Percentiles rank a stretch among this genome's conserved stretches.
These are phyloP conservation scores for Petrocephalus schoutedeni DNA, from an alignment of 2,797 vertebrate species.

Conservation along the genomic window DNA sequence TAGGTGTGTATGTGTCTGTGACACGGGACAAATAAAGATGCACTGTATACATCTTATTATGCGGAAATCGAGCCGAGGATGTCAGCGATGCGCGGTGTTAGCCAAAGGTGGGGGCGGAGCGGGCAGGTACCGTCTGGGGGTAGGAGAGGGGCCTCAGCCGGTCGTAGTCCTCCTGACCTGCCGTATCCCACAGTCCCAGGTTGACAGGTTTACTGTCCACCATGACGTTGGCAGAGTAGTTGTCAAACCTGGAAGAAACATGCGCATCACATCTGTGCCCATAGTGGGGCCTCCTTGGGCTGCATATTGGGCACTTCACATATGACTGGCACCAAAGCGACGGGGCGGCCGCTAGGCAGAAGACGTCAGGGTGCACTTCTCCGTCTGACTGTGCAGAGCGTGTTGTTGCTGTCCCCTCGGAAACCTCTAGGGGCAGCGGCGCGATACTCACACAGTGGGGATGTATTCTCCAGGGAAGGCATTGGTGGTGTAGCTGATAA, in stretches of 20 bases:
- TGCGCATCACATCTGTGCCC: not conserved
- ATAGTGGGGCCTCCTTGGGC: not conserved
- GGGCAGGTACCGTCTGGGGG: constrained; percentile 67
- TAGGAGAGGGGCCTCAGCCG: constrained; percentile 79
- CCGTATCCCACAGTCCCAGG: constrained; percentile 81
- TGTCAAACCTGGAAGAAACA: constrained; percentile 69
- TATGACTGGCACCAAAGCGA: not conserved
- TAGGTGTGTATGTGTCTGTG: not conserved
- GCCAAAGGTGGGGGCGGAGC: not conserved
- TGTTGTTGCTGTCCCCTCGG: not conserved
- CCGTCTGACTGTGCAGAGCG: not conserved
- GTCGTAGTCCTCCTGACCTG: constrained; percentile 82
- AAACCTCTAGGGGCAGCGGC: not conserved
- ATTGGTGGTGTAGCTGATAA: constrained; percentile 87
- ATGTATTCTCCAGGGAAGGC: constrained; percentile 87
- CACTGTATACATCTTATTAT: not conserved
- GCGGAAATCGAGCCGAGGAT: not conserved
- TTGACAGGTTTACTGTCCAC: constrained; percentile 87
- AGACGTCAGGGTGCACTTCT: not conserved
- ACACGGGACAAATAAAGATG: not conserved
- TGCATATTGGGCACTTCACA: not conserved
- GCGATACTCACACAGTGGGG: constrained; percentile 77
- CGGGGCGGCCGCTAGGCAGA: not conserved
- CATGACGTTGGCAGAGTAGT: constrained; percentile 85
- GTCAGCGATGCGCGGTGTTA: not conserved